Evolutionary conservation across 2,113 vertebrate species (phyloP), one percentile per base, ranked within the genome.

Genomic region (Excalfactoria chinensis): DNA sequence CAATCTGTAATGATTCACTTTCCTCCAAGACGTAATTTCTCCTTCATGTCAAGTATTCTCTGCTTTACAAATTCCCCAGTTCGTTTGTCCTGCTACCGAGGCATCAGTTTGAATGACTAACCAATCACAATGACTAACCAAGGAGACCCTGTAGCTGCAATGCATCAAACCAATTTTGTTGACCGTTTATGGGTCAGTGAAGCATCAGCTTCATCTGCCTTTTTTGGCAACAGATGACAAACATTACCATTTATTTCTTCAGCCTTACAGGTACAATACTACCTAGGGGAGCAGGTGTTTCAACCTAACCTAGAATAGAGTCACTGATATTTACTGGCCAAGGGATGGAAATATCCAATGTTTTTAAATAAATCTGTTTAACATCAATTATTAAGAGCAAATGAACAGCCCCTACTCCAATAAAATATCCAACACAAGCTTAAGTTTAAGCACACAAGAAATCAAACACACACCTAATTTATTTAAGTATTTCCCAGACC

Each of bases 121-220:
- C n/a, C n/a, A n/a, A n/a, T n/a, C 2, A 5, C 73, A 90, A 76
- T 95, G 84, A 92, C 93, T 85, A 85, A 86, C 51, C 55, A 96
- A 93, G 78, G 86, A 93, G 81, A 76, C 78, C 78, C 66, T 83
- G 68, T n/a, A 92, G 84, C 91, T 84, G 81, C 91, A 92, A 77
- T 82, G 77, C 71, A 95, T 90, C 92, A 96, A 90, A 80, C 56
- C 60, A 40, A 40, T 88, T 91, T 30, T 43, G 37, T 67, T 89
- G 91, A 80, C 66, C 71, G n/a, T 64, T 95, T 51, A 82, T 0
- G 0, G 89, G 59, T 87, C 89, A 94, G 37, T 81, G 84, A 55
- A 71, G 48, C 43, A 41, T 58, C 58, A 72, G 40, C 13, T 67
- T 84, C 75, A 64, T 28, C 11, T 68, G 46, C 23, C 35, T 59